Conservation (phyloP, 2,888 invertebrate genomes). For the Lysandra bellargus region DNA sequence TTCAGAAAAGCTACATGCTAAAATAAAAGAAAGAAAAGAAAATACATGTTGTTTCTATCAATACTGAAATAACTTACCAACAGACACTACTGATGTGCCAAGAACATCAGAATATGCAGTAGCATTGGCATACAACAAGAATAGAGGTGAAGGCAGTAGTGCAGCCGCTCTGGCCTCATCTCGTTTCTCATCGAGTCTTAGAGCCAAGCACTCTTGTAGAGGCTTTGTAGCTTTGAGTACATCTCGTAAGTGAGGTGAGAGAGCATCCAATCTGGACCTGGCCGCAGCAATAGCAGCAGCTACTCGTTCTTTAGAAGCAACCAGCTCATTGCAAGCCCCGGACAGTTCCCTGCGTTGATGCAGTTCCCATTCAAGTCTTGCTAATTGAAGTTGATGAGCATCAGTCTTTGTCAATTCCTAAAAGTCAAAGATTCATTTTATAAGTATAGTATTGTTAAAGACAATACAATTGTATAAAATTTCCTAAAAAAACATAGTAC, state of each 20-base stretch:
- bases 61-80: conserved; percentile 56
- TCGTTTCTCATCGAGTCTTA: conserved; percentile 88
- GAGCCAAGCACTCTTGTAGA: conserved; percentile 91
- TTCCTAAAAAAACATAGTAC: no score
- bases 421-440: conserved; percentile 31
- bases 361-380: conserved; percentile 95
- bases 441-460: background rate
- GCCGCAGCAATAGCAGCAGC: conserved; percentile 87
- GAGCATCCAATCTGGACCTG: conserved; percentile 87
- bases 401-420: conserved; percentile 85
- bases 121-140: conserved; percentile 92
- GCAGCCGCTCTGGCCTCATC: conserved; percentile 88
- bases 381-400: conserved; percentile 90
- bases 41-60: background rate
- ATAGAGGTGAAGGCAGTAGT: conserved; percentile 89
- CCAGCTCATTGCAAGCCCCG: conserved; percentile 86
- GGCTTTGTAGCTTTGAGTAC: conserved; percentile 89
- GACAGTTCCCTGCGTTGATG: conserved; percentile 92
- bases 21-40: background rate
- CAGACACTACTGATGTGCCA: conserved; percentile 72
- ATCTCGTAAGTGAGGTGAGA: conserved; percentile 87
- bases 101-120: conserved; percentile 90
- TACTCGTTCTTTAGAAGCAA: conserved; percentile 88
- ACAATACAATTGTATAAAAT: background rate
- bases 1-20: no score